phyloP scores from a whole-genome alignment of 2,113 vertebrate species.

The Pteronura brasiliensis region DNA sequence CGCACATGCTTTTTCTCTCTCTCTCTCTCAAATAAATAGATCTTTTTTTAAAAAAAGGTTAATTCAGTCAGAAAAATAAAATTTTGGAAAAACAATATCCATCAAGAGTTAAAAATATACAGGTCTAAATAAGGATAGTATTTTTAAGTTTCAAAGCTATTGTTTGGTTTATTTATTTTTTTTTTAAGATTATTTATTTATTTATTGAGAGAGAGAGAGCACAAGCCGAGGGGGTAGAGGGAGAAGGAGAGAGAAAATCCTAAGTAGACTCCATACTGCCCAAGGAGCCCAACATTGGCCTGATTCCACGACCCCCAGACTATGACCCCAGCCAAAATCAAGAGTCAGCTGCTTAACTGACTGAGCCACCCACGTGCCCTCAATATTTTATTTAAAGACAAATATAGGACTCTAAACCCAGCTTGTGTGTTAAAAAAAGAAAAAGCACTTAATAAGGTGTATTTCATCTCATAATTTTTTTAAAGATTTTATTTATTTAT shows the following conservation, averaged over 20 bases:
- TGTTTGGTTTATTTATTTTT: background rate
- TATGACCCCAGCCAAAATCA: background rate
- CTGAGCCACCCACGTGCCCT: background rate
- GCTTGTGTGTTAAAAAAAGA: background rate
- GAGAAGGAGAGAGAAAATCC: background rate
- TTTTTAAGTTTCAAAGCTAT: background rate
- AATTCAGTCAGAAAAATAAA: constrained; percentile 6
- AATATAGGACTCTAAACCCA: background rate
- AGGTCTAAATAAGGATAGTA: background rate
- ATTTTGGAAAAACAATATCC: background rate
- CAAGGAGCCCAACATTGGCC: background rate
- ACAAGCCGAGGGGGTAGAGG: background rate
- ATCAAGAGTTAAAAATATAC: background rate
- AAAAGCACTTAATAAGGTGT: background rate
- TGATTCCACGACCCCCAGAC: background rate
- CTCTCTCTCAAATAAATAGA: background rate
- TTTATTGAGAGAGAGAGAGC: background rate
- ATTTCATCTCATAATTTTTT: background rate
- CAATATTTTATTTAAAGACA: background rate
- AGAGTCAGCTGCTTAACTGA: background rate
- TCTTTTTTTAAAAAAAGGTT: background rate
- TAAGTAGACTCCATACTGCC: background rate
- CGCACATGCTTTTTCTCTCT: background rate
- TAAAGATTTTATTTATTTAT: no score
- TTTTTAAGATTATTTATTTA: background rate